Evolutionary conservation across 2,113 vertebrate species (phyloP).

Genomic region (Albula goreensis): DNA sequence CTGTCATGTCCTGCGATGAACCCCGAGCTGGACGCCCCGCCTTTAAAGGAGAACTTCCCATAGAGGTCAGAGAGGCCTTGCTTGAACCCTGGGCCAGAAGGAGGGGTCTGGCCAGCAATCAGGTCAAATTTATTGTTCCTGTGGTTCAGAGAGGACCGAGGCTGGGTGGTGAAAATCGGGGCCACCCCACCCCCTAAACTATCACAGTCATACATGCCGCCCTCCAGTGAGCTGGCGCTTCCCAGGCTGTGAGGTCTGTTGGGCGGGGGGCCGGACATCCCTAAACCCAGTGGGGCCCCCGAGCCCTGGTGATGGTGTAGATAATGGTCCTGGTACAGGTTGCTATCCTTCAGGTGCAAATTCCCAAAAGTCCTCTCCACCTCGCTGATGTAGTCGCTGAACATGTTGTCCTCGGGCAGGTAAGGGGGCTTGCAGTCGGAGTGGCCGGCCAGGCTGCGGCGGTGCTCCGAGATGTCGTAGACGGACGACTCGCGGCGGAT

Average conservation of each 20-base stretch:
- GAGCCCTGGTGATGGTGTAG: constrained; percentile 88
- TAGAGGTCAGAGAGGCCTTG: constrained; percentile 84
- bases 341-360: constrained; percentile 95
- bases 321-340: constrained; percentile 96
- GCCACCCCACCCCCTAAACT: constrained; percentile 80
- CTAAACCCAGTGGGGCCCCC: constrained; percentile 63
- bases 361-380: constrained; percentile 98
- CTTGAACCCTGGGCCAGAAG: constrained; percentile 80
- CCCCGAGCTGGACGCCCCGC: constrained; percentile 76
- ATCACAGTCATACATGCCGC: constrained; percentile 93
- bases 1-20: constrained; percentile 78
- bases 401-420: constrained; percentile 95
- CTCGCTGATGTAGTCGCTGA: constrained; percentile 96
- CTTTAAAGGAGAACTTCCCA: constrained; percentile 96
- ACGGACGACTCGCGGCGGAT: constrained; percentile 85
- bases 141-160: constrained; percentile 81
- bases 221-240: constrained; percentile 93
- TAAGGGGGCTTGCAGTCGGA: constrained; percentile 85
- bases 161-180: constrained; percentile 90
- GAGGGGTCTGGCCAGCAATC: constrained; percentile 80
- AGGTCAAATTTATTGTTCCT: constrained; percentile 83
- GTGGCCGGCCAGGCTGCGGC: constrained; percentile 85
- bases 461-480: constrained; percentile 94
- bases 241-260: constrained; percentile 88
- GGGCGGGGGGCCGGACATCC: constrained; percentile 74